Evolutionary conservation across 2,888 invertebrate species (phyloP).

Genomic region (Bombylius discolor): DNA sequence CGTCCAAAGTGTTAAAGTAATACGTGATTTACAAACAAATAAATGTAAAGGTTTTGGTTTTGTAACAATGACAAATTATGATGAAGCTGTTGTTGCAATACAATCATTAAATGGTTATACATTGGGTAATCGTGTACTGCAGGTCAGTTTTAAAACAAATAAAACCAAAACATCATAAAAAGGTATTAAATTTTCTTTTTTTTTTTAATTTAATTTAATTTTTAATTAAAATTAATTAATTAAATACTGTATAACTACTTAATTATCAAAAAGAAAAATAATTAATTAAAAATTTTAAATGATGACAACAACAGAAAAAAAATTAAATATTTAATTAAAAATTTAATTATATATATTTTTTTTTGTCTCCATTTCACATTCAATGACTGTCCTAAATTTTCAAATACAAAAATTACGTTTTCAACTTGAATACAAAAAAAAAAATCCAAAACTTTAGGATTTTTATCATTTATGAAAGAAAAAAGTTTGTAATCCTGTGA

Average conservation of each 20-base stretch:
- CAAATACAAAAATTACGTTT: too few species aligned
- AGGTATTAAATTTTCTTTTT: neutral
- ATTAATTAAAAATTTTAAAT: neutral
- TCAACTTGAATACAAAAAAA: too few species aligned
- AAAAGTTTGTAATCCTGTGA: too few species aligned
- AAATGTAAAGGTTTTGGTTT: slow-evolving; percentile 98
- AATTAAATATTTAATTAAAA: neutral
- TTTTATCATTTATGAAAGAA: too few species aligned
- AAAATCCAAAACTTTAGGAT: too few species aligned
- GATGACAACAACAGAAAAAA: neutral
- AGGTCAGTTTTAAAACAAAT: slow-evolving; percentile 95
- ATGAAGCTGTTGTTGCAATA: slow-evolving; percentile 91
- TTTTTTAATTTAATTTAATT: too few species aligned
- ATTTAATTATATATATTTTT: too few species aligned
- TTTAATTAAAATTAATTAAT: slow-evolving; percentile 1
- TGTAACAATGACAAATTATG: slow-evolving; percentile 97
- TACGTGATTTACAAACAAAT: slow-evolving; percentile 87
- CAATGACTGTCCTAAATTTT: too few species aligned
- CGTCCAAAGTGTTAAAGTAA: slow-evolving; percentile 93
- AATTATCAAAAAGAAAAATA: slow-evolving; percentile 12
- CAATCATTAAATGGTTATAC: slow-evolving; percentile 94
- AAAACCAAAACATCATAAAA: slow-evolving; percentile 54
- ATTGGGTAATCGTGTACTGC: slow-evolving; percentile 86
- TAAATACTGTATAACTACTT: slow-evolving; percentile 13
- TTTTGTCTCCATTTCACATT: too few species aligned